Conservation (phyloP, 2,113 vertebrate species). For the Echinops telfairi region DNA sequence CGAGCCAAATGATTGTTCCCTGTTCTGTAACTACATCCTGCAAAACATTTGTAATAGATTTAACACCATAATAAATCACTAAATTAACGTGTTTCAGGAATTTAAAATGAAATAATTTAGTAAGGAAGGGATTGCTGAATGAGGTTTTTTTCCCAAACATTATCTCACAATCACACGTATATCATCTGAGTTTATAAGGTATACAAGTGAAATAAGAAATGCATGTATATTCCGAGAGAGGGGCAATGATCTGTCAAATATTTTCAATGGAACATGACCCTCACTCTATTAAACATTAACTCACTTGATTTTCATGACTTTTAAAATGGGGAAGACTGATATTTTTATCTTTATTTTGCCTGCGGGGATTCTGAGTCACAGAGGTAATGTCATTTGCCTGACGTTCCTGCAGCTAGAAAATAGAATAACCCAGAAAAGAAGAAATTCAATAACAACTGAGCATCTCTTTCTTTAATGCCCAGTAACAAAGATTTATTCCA, state of each 20-base stretch:
- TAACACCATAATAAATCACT: constrained; percentile 28
- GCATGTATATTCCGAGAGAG: not conserved
- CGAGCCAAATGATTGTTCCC: constrained; percentile 52
- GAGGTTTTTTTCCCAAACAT: constrained; percentile 49
- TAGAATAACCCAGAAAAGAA: not conserved
- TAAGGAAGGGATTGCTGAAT: not conserved
- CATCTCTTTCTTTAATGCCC: not conserved
- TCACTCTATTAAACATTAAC: not conserved
- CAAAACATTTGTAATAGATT: constrained; percentile 42
- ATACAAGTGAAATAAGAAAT: not conserved
- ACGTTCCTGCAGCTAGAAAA: not conserved
- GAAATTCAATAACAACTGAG: not conserved
- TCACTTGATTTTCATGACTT: constrained; percentile 3
- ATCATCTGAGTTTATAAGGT: constrained; percentile 47
- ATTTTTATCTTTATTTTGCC: constrained; percentile 21
- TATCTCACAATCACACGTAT: constrained; percentile 54
- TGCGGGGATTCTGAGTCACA: not conserved
- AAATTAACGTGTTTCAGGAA: constrained; percentile 60
- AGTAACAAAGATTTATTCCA: not conserved
- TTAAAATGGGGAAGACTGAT: not conserved
- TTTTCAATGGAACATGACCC: not conserved
- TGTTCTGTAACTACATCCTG: constrained; percentile 53
- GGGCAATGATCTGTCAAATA: not conserved
- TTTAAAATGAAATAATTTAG: constrained; percentile 62
- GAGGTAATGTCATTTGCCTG: not conserved